phyloP scores from a whole-genome alignment of 2,113 vertebrate genomes.

The Paracanthobrama guichenoti region DNA sequence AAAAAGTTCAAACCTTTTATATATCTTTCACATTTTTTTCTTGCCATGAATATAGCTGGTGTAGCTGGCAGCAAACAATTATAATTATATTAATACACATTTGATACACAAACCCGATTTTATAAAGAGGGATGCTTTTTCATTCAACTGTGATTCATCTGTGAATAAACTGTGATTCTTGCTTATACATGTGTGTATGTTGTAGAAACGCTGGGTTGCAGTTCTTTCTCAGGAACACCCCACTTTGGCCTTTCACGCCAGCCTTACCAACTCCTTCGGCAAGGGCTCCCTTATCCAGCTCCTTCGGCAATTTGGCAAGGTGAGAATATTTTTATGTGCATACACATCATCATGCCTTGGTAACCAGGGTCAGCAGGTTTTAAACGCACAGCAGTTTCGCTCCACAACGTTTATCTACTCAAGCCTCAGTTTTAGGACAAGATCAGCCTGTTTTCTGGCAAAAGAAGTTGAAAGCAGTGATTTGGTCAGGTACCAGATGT shows the following conservation, averaged over 20 bases:
- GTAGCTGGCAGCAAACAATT: no score
- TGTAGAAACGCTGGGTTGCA: constrained; percentile 95
- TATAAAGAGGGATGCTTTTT: not conserved
- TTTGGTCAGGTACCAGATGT: constrained; percentile 1
- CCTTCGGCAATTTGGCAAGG: constrained; percentile 97
- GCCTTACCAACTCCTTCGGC: constrained; percentile 96
- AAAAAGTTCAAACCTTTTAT: no score
- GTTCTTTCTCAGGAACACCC: constrained; percentile 91
- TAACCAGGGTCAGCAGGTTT: not conserved
- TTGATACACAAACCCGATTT: not conserved
- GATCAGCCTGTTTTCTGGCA: not conserved
- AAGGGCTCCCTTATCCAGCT: constrained; percentile 98
- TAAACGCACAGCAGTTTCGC: not conserved
- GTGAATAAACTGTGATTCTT: no score
- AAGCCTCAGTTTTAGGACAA: not conserved
- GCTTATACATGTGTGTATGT: constrained; percentile 17
- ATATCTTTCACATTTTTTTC: no score
- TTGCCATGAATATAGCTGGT: no score
- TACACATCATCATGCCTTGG: not conserved
- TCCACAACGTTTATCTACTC: not conserved
- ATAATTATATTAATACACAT: no score
- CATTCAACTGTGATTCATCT: no score
- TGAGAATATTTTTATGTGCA: constrained; percentile 60
- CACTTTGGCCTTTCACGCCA: constrained; percentile 95
- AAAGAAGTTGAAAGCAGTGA: not conserved